Percentiles rank a stretch among this genome's conserved stretches.
Conservation (phyloP, 2,797 vertebrate genomes). For the Propithecus deckenii region DNA sequence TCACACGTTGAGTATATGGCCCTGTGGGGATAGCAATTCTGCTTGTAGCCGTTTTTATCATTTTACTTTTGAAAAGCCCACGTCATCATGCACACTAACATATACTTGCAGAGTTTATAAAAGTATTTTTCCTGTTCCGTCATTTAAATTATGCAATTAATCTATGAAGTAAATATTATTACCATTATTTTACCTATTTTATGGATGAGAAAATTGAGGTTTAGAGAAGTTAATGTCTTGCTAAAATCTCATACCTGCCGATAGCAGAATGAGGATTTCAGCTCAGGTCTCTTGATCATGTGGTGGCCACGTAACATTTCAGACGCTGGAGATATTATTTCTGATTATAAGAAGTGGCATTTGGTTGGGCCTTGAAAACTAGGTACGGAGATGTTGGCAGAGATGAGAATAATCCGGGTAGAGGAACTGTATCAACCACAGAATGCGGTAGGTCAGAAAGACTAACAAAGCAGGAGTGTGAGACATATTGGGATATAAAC, state of each 20-base stretch:
- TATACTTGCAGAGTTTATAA: background rate
- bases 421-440: background rate
- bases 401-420: background rate
- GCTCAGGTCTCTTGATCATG: background rate
- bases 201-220: background rate
- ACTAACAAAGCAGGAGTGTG: background rate
- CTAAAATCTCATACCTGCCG: background rate
- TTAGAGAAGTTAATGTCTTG: background rate
- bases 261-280: background rate
- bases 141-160: background rate
- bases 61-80: background rate
- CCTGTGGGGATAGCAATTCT: background rate
- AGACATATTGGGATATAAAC: background rate
- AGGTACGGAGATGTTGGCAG: background rate
- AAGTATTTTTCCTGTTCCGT: background rate
- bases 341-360: background rate
- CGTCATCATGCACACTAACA: background rate
- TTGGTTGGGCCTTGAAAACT: background rate
- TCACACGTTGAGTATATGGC: background rate
- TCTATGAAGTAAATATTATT: background rate
- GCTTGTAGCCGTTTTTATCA: background rate
- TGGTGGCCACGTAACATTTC: background rate
- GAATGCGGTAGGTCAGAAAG: background rate
- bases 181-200: background rate
- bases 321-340: background rate